These are phyloP conservation scores for Rallus crepitans DNA, from an alignment of 2,797 vertebrate species.

Conservation along the genomic window DNA sequence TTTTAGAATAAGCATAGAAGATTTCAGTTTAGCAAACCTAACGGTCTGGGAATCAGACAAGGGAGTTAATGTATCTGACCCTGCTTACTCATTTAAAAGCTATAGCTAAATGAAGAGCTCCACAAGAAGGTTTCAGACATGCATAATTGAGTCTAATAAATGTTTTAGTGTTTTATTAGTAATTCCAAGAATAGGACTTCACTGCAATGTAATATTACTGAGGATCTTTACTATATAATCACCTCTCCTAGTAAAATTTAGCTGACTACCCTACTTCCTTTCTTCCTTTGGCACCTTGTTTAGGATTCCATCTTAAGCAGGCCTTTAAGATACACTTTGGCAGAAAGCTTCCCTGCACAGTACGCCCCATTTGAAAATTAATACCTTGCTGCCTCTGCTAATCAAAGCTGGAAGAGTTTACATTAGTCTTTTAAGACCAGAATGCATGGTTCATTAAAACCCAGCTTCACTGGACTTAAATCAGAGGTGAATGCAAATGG, in stretches of 20 bases:
- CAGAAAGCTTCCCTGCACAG: background rate
- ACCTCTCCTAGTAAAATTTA: background rate
- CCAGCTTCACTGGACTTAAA: background rate
- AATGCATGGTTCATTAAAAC: constrained; percentile 23
- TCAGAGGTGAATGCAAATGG: background rate
- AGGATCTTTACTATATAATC: background rate
- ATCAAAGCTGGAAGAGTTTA: constrained; percentile 28
- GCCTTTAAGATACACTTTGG: constrained; percentile 6
- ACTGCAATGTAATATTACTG: background rate
- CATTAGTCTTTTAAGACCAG: constrained; percentile 6
- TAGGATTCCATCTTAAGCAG: constrained; percentile 21
- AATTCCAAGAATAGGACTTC: background rate
- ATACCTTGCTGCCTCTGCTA: background rate
- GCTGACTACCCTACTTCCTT: background rate
- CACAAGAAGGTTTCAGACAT: constrained; percentile 5
- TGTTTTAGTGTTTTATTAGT: constrained; percentile 18
- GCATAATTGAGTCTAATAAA: constrained; percentile 29
- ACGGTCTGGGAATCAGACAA: background rate
- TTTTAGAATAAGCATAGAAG: background rate
- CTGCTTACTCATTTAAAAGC: background rate
- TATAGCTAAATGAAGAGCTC: background rate
- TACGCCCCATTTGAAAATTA: constrained; percentile 23
- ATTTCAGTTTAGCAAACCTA: background rate
- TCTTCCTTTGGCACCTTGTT: constrained; percentile 42
- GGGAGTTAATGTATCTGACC: background rate